Evolutionary conservation across 1,140 invertebrate genomes (phyloP), one percentile per base, ranked within the genome.

Genomic region (Whitmania pigra): DNA sequence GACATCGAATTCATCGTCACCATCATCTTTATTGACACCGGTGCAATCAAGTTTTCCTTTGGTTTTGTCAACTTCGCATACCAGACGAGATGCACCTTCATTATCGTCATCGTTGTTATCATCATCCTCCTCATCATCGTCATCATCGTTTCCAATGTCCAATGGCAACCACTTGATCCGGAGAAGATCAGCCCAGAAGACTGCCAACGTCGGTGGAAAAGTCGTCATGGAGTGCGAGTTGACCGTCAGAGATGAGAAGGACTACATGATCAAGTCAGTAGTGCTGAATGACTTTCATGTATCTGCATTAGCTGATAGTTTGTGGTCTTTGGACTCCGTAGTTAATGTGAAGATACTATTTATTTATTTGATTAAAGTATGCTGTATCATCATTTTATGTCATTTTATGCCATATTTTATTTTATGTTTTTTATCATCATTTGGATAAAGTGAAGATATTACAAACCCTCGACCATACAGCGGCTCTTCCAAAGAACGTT

Each of bases 231-330:
- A 73, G 43, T 49, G 57, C n/a, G 40, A 73, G n/a, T 9, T 40
- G 27, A 36, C 31, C 2, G 40, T 67, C 40, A 43, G 43, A 11
- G 63, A 49, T n/a, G 66, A 54, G 15, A 49, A 49, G 43, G 57
- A 31, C 22, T 63, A 63, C 20, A 63, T 68, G 67, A 68, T 31
- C 40, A 43, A 68, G 67, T 68, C 2, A 68, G 67, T 68, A 3
- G 2, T 6, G 31, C 31, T 36, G 31, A 3, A n/a, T n/a, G n/a
- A 36, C 31, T 36, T 36, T n/a, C n/a, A n/a, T 36, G 31, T 36
- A 36, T 3, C 6, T 36, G 31, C 6, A 36, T 36, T 36, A 36
- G 31, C 31, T 6, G 31, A 36, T 36, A 36, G 6, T 36, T 36
- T 36, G 31, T 3, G 31, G n/a, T n/a, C n/a, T n/a, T n/a, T n/a